phyloP scores from a whole-genome alignment of 2,888 invertebrate genomes.

The Tricholauxania praeusta region DNA sequence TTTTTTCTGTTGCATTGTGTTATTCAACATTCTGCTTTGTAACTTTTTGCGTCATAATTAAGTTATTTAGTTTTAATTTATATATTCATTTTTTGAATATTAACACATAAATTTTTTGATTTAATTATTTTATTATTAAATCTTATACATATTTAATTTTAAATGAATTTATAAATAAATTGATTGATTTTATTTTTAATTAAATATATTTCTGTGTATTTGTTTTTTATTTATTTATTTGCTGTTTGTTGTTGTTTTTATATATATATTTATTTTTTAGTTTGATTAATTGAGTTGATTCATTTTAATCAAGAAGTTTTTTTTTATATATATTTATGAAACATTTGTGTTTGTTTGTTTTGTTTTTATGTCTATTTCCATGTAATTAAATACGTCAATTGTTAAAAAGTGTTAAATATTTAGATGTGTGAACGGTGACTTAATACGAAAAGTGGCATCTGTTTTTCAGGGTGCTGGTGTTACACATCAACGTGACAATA shows the following conservation, averaged over 20 bases:
- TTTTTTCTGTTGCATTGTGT: too few species aligned
- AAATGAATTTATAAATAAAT: constrained; percentile 29
- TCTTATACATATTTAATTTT: constrained; percentile 20
- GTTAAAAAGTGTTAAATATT: not conserved
- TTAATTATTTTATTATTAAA: not conserved
- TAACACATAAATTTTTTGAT: too few species aligned
- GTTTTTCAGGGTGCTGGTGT: not conserved
- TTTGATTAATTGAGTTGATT: not conserved
- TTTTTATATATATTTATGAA: not conserved
- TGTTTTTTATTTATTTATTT: constrained; percentile 27
- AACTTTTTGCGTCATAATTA: too few species aligned
- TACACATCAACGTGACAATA: too few species aligned
- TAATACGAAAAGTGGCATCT: not conserved
- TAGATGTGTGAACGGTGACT: not conserved
- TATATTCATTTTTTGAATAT: too few species aligned
- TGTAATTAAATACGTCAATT: not conserved
- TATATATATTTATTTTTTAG: not conserved
- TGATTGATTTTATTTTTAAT: not conserved
- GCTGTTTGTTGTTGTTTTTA: constrained; percentile 26
- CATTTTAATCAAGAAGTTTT: not conserved
- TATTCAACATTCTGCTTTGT: too few species aligned
- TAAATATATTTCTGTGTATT: constrained; percentile 24
- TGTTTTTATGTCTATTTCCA: not conserved
- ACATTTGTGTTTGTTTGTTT: constrained; percentile 10
- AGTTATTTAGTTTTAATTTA: too few species aligned